Conservation (phyloP, 92 coral and sea anemone genomes). For the Umimayanthus chanpuru region DNA sequence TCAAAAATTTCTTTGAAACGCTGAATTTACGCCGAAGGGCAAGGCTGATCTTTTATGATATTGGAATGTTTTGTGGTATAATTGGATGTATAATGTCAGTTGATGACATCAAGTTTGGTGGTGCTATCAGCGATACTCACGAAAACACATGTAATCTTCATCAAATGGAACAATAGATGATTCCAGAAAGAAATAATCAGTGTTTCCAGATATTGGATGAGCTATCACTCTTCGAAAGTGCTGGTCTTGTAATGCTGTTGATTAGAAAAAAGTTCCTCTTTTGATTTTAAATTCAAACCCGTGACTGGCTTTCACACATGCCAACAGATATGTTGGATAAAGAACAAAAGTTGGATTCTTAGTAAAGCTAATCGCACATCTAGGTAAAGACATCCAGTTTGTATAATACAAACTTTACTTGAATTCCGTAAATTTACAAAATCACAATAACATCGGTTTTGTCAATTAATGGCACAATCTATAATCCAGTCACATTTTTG, state of each 20-base stretch:
- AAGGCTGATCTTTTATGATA: background rate
- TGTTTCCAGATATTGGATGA: background rate
- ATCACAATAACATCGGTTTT: constrained; percentile 4
- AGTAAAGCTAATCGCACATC: background rate
- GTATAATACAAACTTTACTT: background rate
- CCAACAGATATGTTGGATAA: background rate
- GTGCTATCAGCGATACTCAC: background rate
- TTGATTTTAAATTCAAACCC: too few species aligned
- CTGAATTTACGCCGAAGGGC: too few species aligned
- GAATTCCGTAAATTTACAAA: background rate
- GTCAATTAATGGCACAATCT: constrained; percentile 2
- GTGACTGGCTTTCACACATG: too few species aligned
- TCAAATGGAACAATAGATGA: background rate
- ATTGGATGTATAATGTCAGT: background rate
- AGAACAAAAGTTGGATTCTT: background rate
- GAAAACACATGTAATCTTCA: background rate
- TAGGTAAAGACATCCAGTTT: too few species aligned
- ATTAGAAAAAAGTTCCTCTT: background rate
- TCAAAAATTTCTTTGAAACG: background rate
- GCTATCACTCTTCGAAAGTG: background rate
- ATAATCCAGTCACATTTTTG: background rate
- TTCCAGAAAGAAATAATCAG: constrained; percentile 3
- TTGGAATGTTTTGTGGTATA: constrained; percentile 2
- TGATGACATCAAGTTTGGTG: background rate
- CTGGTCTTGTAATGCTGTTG: background rate